Conservation (phyloP, 2,797 vertebrate species). For the Melanotaenia pygmaea region DNA sequence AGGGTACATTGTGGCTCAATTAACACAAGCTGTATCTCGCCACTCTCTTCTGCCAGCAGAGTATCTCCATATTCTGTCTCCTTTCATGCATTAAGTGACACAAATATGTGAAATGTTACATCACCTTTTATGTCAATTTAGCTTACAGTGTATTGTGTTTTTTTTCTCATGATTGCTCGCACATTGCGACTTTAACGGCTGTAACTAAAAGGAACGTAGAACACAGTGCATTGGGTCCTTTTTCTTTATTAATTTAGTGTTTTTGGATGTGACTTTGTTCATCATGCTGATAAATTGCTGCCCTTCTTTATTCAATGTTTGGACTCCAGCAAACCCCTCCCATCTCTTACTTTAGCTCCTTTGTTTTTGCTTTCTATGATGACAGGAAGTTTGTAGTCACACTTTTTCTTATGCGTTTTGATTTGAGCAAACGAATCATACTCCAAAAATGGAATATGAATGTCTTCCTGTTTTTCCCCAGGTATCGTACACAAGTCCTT, state of each 20-base stretch:
- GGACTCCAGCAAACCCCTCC: not conserved
- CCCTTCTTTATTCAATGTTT: not conserved
- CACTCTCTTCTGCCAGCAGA: constrained; percentile 55
- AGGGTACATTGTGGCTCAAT: constrained; percentile 80
- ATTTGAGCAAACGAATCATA: not conserved
- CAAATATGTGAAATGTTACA: constrained; percentile 62
- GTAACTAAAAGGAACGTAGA: not conserved
- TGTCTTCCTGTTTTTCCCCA: constrained; percentile 62
- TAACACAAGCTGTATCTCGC: constrained; percentile 70
- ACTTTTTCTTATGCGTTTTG: not conserved
- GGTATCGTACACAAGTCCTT: constrained; percentile 99
- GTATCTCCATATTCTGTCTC: constrained; percentile 67
- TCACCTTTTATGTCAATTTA: constrained; percentile 47
- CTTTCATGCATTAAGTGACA: constrained; percentile 69
- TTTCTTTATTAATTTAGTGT: not conserved
- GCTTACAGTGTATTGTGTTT: constrained; percentile 2
- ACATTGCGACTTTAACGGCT: constrained; percentile 19
- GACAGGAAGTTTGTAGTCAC: not conserved
- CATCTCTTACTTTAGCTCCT: not conserved
- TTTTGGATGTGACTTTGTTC: constrained; percentile 14
- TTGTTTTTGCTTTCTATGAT: not conserved
- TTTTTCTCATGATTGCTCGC: constrained; percentile 22
- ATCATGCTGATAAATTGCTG: constrained; percentile 16
- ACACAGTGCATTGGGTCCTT: not conserved
- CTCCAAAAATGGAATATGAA: constrained; percentile 1